Evolutionary conservation across 2,113 vertebrate genomes (phyloP).

Genomic region (Lagopus muta): DNA sequence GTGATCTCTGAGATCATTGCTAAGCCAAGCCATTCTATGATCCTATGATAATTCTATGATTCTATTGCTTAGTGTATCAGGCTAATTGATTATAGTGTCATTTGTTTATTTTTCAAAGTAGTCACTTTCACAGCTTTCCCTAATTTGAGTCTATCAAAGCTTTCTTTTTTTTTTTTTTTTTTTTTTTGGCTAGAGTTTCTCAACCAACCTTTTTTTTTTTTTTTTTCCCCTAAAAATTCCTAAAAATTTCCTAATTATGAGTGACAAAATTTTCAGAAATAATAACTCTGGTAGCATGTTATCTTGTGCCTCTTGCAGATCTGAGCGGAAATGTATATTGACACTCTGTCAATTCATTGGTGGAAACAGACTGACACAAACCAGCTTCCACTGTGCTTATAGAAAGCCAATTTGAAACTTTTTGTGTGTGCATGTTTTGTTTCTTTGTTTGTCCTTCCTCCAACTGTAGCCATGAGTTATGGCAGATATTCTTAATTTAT

Average conservation of each 20-base stretch:
- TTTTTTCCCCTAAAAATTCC: too few relatives aligned
- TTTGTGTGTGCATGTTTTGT: not conserved
- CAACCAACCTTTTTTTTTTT: slow-evolving; percentile 7
- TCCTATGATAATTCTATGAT: too few relatives aligned
- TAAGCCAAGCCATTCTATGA: too few relatives aligned
- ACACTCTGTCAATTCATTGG: slow-evolving; percentile 33
- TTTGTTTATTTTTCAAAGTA: not conserved
- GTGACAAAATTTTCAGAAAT: slow-evolving; percentile 40
- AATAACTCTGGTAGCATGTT: slow-evolving; percentile 5
- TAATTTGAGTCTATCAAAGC: not conserved
- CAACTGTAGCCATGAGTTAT: not conserved
- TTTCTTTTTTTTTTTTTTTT: slow-evolving; percentile 8
- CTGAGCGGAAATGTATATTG: slow-evolving; percentile 27
- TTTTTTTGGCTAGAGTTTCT: not conserved
- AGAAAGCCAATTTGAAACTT: slow-evolving; percentile 30
- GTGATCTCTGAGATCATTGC: too few relatives aligned
- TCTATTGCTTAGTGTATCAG: not conserved
- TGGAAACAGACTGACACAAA: slow-evolving; percentile 58
- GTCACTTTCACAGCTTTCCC: not conserved
- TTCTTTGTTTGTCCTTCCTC: not conserved
- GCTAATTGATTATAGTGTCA: not conserved
- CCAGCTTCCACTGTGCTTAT: slow-evolving; percentile 59
- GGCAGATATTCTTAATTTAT: not conserved
- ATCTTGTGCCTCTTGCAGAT: slow-evolving; percentile 15
- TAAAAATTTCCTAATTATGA: slow-evolving; percentile 37